Conservation (phyloP, 2,113 vertebrate genomes). For the Mus spicilegus region DNA sequence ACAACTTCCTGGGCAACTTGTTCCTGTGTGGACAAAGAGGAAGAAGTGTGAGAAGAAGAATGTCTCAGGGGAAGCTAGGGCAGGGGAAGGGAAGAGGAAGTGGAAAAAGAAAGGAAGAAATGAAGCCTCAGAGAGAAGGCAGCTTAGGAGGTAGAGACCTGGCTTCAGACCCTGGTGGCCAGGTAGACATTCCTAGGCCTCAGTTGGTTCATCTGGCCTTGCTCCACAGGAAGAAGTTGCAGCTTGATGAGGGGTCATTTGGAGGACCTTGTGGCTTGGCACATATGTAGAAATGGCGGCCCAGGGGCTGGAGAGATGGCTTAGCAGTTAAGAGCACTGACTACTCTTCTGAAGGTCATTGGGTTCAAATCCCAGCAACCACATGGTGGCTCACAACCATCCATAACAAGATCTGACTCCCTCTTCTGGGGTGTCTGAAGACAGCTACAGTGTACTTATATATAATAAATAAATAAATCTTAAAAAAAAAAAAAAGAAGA, state of each 20-base stretch:
- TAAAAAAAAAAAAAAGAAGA: too few relatives aligned
- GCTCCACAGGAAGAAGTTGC: constrained; percentile 92
- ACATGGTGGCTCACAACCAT: too few relatives aligned
- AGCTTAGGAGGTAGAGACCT: neutral
- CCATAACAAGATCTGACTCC: too few relatives aligned
- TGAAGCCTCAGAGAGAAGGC: neutral
- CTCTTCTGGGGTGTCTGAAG: too few relatives aligned
- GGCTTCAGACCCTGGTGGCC: neutral
- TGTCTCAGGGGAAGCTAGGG: neutral
- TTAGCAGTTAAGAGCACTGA: too few relatives aligned
- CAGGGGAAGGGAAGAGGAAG: neutral
- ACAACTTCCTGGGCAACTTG: neutral
- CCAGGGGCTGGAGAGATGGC: constrained; percentile 67
- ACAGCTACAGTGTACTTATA: too few relatives aligned
- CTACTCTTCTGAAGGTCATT: too few relatives aligned
- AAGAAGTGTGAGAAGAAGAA: neutral
- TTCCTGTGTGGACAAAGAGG: neutral
- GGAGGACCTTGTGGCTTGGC: constrained; percentile 90
- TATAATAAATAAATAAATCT: too few relatives aligned
- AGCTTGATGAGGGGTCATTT: constrained; percentile 90
- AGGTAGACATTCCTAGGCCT: neutral
- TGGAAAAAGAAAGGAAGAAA: neutral
- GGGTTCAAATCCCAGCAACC: too few relatives aligned
- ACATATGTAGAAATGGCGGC: constrained; percentile 92
- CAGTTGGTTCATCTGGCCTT: constrained; percentile 53